Conservation (phyloP, 2,797 vertebrate genomes). For the Tamandua tetradactyla region DNA sequence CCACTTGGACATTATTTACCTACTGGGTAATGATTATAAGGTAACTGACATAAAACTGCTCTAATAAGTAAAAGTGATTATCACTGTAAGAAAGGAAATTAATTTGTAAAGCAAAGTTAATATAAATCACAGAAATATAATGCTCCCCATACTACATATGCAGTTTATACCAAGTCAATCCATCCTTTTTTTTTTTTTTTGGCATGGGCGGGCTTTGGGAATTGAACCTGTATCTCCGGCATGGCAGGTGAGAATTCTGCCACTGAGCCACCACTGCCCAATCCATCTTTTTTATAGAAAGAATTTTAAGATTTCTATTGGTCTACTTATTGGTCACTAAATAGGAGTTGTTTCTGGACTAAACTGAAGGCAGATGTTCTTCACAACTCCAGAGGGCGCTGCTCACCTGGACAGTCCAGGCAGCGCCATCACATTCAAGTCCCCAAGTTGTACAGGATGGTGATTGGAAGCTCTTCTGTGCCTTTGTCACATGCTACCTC, state of each 20-base stretch:
- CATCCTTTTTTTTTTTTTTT: background rate
- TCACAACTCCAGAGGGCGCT: background rate
- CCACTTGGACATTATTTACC: background rate
- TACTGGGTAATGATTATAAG: background rate
- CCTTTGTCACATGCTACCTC: background rate
- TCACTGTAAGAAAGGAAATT: background rate
- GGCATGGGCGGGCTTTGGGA: too few relatives aligned
- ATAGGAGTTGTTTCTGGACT: background rate
- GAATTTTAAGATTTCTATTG: background rate
- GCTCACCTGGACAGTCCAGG: background rate
- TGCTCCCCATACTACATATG: background rate
- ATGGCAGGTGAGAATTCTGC: too few relatives aligned
- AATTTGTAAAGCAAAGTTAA: background rate
- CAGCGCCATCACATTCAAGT: background rate
- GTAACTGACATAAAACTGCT: background rate
- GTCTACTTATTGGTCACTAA: background rate
- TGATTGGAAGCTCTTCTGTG: background rate
- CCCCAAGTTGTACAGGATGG: background rate
- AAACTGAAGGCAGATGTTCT: background rate
- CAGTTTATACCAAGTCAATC: background rate
- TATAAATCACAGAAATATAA: background rate
- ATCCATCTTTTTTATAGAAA: background rate
- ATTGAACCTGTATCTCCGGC: too few relatives aligned
- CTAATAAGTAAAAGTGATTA: background rate
- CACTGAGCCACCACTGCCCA: too few relatives aligned